Conservation (phyloP, 2,113 vertebrate genomes). For the Dasyurus viverrinus region DNA sequence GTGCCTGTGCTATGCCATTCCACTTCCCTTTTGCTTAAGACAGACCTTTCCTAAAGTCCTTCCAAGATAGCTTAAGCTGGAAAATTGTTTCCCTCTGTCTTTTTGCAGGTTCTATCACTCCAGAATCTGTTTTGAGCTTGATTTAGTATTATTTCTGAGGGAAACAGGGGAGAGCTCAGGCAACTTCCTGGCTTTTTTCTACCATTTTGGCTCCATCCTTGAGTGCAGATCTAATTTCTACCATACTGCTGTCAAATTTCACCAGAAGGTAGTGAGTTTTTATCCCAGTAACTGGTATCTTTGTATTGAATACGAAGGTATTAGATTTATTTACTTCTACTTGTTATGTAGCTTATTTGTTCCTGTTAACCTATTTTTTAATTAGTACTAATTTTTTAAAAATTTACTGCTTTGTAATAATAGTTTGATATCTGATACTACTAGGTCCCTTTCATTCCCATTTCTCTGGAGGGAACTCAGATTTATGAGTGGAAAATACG, state of each 20-base stretch:
- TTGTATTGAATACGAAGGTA: not conserved
- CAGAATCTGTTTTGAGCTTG: too few relatives aligned
- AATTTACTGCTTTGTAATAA: not conserved
- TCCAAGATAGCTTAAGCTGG: too few relatives aligned
- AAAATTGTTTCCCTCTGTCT: too few relatives aligned
- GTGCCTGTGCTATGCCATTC: too few relatives aligned
- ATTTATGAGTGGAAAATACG: not conserved
- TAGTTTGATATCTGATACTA: not conserved
- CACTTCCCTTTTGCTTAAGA: too few relatives aligned
- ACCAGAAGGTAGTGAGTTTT: not conserved
- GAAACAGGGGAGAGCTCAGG: too few relatives aligned
- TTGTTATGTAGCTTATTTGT: not conserved
- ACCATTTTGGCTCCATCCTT: not conserved
- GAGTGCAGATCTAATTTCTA: not conserved
- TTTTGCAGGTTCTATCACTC: too few relatives aligned
- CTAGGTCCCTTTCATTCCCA: not conserved
- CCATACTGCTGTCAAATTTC: not conserved
- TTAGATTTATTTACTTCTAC: not conserved
- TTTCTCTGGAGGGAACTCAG: not conserved
- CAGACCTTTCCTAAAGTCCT: too few relatives aligned
- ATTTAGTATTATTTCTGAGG: too few relatives aligned
- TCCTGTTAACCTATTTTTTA: not conserved
- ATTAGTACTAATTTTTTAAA: not conserved
- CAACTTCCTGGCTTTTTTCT: too few relatives aligned
- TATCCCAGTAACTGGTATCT: not conserved